These are phyloP conservation scores for Hylaeus anthracinus DNA, from an alignment of 1,140 invertebrate species.

Conservation along the genomic window DNA sequence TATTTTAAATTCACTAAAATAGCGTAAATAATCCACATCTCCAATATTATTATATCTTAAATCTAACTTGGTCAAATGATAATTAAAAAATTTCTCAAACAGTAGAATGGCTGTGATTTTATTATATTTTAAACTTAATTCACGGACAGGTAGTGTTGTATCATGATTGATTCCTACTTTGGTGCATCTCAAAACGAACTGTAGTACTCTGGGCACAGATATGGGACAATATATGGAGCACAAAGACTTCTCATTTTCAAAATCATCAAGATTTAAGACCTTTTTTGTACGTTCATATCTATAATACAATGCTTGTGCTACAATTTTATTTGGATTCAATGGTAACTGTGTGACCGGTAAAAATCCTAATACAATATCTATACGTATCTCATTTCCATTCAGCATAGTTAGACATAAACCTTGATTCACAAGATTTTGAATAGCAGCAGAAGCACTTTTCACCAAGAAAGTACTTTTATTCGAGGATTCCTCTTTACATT, in stretches of 20 bases:
- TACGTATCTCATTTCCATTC: constrained; percentile 61
- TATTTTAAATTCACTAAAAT: constrained; percentile 75
- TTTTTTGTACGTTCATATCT: constrained; percentile 71
- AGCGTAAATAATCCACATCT: constrained; percentile 70
- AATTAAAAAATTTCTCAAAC: constrained; percentile 73
- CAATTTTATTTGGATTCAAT: constrained; percentile 67
- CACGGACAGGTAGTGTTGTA: constrained; percentile 68
- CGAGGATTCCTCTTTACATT: constrained; percentile 67
- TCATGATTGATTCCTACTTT: constrained; percentile 67
- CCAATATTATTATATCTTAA: constrained; percentile 72
- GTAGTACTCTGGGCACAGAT: constrained; percentile 68
- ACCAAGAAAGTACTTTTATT: constrained; percentile 71
- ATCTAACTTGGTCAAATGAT: constrained; percentile 71
- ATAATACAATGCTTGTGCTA: constrained; percentile 63
- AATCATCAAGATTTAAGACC: constrained; percentile 72
- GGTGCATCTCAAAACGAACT: constrained; percentile 67
- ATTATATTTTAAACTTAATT: constrained; percentile 73
- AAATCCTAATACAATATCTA: constrained; percentile 76
- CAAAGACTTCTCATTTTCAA: constrained; percentile 72
- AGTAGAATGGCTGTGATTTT: constrained; percentile 65
- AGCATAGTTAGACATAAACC: constrained; percentile 63
- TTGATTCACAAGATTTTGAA: constrained; percentile 72
- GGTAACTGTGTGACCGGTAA: constrained; percentile 63
- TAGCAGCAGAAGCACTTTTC: constrained; percentile 64
- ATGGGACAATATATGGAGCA: constrained; percentile 74